Evolutionary conservation across 64 coral and sea anemone genomes (phyloP).

Genomic region (Porites lutea): DNA sequence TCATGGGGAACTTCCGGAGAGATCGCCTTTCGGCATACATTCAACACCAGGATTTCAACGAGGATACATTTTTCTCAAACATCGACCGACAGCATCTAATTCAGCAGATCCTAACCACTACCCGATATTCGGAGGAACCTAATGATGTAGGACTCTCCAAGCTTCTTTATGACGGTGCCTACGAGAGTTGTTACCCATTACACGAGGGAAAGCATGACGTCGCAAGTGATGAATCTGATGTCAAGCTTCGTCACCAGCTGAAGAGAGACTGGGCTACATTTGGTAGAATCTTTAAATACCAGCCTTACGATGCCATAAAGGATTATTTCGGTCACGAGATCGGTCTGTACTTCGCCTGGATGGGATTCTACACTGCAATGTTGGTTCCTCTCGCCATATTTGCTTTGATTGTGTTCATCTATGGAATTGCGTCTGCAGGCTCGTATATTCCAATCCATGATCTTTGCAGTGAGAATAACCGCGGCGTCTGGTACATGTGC

Average conservation of each 20-base stretch:
- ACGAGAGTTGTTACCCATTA: slow-evolving; percentile 52
- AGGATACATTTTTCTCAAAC: slow-evolving; percentile 58
- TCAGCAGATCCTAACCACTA: slow-evolving; percentile 63
- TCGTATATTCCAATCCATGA: slow-evolving; percentile 58
- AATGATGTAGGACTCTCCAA: slow-evolving; percentile 58
- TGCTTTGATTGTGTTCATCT: slow-evolving; percentile 58
- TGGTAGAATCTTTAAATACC: slow-evolving; percentile 72
- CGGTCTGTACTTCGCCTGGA: slow-evolving; percentile 79
- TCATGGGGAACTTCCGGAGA: slow-evolving; percentile 62
- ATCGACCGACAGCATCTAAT: slow-evolving; percentile 73
- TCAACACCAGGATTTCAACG: slow-evolving; percentile 12
- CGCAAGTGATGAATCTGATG: background rate
- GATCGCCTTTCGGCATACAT: slow-evolving; percentile 25
- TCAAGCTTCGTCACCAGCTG: slow-evolving; percentile 60
- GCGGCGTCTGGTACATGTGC: slow-evolving; percentile 66
- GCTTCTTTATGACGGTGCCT: slow-evolving; percentile 52
- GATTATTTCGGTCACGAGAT: slow-evolving; percentile 77
- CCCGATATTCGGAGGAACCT: slow-evolving; percentile 52
- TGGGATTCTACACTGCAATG: slow-evolving; percentile 71
- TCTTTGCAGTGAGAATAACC: slow-evolving; percentile 61
- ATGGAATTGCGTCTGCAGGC: slow-evolving; percentile 44
- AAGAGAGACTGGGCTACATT: slow-evolving; percentile 68
- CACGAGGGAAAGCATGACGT: slow-evolving; percentile 47
- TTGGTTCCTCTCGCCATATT: slow-evolving; percentile 65
- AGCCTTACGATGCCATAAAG: slow-evolving; percentile 67